These are phyloP conservation scores for Lordiphosa stackelbergi DNA, from an alignment of 1,140 invertebrate species.

Conservation along the genomic window DNA sequence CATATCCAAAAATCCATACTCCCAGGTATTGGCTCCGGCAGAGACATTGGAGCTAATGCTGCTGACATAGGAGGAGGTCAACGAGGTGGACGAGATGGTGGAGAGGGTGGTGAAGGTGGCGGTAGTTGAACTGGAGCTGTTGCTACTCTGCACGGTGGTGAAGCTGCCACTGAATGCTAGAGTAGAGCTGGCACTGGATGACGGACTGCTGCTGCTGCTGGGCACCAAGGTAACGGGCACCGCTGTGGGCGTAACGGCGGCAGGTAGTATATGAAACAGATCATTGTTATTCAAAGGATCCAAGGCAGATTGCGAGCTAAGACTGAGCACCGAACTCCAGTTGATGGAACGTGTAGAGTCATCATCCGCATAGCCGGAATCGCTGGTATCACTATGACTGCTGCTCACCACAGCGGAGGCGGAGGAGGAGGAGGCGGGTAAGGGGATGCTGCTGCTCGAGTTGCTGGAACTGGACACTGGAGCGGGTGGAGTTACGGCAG, in stretches of 20 bases:
- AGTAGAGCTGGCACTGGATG: conserved; percentile 24
- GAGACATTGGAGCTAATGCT: conserved; percentile 63
- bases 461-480: conserved; percentile 11
- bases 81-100: conserved; percentile 68
- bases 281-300: conserved; percentile 90
- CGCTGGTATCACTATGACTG: conserved; percentile 79
- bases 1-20: conserved; percentile 78
- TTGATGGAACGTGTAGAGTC: conserved; percentile 88
- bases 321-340: conserved; percentile 92
- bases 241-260: conserved; percentile 63
- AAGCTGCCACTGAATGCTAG: conserved; percentile 70
- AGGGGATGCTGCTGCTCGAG: conserved; percentile 6
- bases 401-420: conserved; percentile 11
- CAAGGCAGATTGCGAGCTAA: conserved; percentile 89
- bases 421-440: conserved; percentile 1
- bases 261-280: conserved; percentile 79
- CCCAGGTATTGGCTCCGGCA: conserved; percentile 66
- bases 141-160: conserved; percentile 44
- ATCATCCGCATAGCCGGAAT: conserved; percentile 88
- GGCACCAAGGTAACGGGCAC: conserved; percentile 57
- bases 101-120: conserved; percentile 71
- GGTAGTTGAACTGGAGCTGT: conserved; percentile 42
- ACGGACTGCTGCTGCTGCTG: conserved; percentile 15
- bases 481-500: not conserved
- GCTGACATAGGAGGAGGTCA: conserved; percentile 72